Evolutionary conservation across 2,888 invertebrate species (phyloP).

Genomic region (Beris chalybata): DNA sequence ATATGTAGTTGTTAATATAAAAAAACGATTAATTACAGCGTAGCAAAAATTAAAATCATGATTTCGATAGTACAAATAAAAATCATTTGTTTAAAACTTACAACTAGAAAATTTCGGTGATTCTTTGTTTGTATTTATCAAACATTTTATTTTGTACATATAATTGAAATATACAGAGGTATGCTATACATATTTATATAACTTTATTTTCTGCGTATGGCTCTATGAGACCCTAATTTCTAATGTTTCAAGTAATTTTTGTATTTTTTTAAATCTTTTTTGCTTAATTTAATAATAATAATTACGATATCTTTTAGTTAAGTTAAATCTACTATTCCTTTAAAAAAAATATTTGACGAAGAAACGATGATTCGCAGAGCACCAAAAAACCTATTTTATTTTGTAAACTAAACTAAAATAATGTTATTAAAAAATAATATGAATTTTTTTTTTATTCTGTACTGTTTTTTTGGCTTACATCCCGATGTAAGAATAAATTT

Average conservation of each 20-base stretch:
- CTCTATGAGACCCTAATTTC: neutral
- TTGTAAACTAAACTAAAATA: no score
- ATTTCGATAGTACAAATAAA: no score
- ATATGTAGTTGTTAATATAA: no score
- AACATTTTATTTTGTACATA: neutral
- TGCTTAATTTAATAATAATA: neutral
- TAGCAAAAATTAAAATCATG: no score
- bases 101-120: no score
- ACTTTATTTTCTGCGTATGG: neutral
- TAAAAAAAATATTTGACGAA: conserved; percentile 14
- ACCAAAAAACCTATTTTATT: conserved; percentile 30
- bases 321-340: neutral
- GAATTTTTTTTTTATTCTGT: no score
- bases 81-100: no score
- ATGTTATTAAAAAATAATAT: no score
- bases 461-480: no score
- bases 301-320: neutral
- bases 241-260: neutral
- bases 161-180: neutral
- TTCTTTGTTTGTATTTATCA: no score
- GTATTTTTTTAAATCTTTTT: neutral
- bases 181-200: neutral
- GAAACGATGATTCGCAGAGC: conserved; percentile 36
- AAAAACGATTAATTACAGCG: no score
- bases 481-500: no score